phyloP scores from a whole-genome alignment of 2,888 invertebrate species.

The Apamea sordens region DNA sequence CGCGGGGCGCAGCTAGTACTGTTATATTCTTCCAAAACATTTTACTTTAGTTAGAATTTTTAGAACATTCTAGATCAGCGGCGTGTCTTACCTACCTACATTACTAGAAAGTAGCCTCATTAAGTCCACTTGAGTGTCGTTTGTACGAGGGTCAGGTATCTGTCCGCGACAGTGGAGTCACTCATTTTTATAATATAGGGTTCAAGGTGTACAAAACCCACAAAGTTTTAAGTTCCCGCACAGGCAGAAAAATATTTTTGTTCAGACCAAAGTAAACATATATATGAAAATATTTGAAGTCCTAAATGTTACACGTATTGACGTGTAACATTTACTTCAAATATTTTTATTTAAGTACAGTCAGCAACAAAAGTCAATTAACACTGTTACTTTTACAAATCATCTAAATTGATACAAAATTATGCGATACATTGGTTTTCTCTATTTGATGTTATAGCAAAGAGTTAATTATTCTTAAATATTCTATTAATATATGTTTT shows the following conservation, averaged over 20 bases:
- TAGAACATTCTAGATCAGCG: no score
- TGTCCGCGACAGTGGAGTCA: constrained; percentile 31
- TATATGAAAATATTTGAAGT: background rate
- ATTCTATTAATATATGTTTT: no score
- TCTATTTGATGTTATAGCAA: no score
- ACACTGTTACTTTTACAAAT: no score
- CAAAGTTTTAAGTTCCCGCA: background rate
- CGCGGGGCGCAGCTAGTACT: no score
- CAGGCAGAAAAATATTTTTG: background rate
- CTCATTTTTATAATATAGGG: constrained; percentile 18
- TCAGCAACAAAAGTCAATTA: no score
- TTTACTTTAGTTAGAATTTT: background rate
- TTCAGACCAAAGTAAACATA: background rate
- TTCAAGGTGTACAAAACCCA: background rate
- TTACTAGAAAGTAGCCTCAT: background rate
- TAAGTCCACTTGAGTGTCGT: constrained; percentile 6
- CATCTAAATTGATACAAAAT: no score
- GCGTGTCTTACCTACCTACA: no score
- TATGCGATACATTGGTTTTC: no score
- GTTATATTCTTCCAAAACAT: background rate
- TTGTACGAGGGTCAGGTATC: constrained; percentile 26
- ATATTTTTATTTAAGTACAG: no score
- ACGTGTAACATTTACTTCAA: no score
- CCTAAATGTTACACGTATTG: background rate
- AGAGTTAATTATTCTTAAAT: no score